Base-by-base conservation (phyloP, 2,797 vertebrate species). In the Danio aesculapii region DNA sequence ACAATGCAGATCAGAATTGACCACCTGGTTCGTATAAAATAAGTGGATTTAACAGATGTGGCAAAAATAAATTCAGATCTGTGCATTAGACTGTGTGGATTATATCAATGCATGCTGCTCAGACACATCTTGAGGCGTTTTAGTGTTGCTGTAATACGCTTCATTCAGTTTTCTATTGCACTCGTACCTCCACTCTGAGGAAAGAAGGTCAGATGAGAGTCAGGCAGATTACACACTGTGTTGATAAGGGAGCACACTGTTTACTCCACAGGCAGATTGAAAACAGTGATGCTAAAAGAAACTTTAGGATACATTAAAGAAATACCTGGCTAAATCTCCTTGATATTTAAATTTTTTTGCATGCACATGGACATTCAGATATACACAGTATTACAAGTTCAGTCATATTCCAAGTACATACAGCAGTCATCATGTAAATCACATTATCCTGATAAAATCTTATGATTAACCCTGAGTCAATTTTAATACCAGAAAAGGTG, bases 161-260 rank as follows among this genome's bases (percentile, higher is more conserved):
- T 13, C 52, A 10, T 30, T 52, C 47, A 30, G 67, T 69, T 49
- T 39, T 9, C 12, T 6, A 5, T 61, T 21, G 49, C 14, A 39
- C 39, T 10, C n/a, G 16, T 8, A 9, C 7, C 67, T 70, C 11
- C 47, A 67, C 5, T 53, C 21, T n/a, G 16, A 41, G 50, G 47
- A 30, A 70, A 52, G 46, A 39, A 53, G 5, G 67, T 70, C 49
- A 70, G 49, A 46, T 50, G 21, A 69, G 14, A 69, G 13, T 50
- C 47, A 52, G 43, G 13, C 49, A 69, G 67, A 39, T 39, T 52
- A 46, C 17, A 68, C 19, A 30, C 11, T 50, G 17, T 69, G 43
- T 17, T 46, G 43, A 46, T 46, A 43, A 9, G 9, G n/a, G 63
- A 17, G 17, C n/a, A 67, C 43, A 11, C 13, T 19, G 3, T 8